Base-by-base conservation (phyloP, 2,113 vertebrate genomes). In the Galbula dea region DNA sequence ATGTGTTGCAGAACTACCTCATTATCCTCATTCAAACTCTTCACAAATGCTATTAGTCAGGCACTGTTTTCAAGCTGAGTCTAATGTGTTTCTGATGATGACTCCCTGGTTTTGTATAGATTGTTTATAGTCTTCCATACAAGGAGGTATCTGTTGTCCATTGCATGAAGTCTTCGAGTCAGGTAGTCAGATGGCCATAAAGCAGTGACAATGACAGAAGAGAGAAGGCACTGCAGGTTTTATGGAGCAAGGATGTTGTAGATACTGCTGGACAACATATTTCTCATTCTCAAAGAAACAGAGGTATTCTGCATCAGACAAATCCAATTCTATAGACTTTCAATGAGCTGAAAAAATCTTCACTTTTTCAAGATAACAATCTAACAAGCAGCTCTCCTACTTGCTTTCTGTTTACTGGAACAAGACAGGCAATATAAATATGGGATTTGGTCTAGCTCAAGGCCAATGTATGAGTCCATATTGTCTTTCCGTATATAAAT, bases 401-500 rank as follows among this genome's bases (percentile, higher is more conserved):
- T 68, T 74, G 39, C 57, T 90, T 55, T 94, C 34, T 81, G 6
- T 51, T 89, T 95, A 89, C 21, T 34, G 80, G 72, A 93, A 77
- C 14, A 67, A 83, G 72, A 21, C 61, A 72, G 63, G 67, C 81
- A n/a, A n/a, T 62, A 24, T 73, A 89, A 92, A 93, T 62, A 57
- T 2, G 37, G 86, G 77, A 90, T 57, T 37, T 52, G 69, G 22
- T 69, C 61, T 75, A 94, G 76, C 79, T 96, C 69, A 94, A 76
- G 55, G 89, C 93, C 90, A 76, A 92, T 54, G 62, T 32, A 94
- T 39, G 62, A 82, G 88, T 94, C 94, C 1, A 0, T 82, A 65
- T 76, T 93, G 90, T 84, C 92, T 95, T 39, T 77, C 81, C 88
- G 46, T 63, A 43, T 83, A 84, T 79, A 97, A 96, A 96, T 95